Conservation (phyloP, 2,113 vertebrate genomes). For the Microtus montanus region DNA sequence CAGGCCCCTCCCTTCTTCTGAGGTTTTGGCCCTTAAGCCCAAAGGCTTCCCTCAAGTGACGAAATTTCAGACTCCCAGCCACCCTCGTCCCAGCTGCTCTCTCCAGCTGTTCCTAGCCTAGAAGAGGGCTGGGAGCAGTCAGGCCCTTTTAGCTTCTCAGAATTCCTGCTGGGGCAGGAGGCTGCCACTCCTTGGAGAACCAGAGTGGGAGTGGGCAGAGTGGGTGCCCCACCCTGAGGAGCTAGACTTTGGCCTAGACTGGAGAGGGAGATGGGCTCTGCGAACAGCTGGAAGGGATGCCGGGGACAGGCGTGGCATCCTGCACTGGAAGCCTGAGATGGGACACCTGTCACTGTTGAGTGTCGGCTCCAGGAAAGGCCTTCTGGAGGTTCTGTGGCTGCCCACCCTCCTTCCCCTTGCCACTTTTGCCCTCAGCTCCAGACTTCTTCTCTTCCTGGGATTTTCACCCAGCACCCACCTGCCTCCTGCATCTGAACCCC, state of each 20-base stretch:
- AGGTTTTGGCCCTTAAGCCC: constrained; percentile 16
- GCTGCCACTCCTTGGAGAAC: not conserved
- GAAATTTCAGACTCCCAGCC: constrained; percentile 1
- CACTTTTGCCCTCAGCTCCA: not conserved
- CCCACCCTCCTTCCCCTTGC: not conserved
- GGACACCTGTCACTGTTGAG: constrained; percentile 68
- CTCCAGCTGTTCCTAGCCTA: constrained; percentile 60
- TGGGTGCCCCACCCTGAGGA: not conserved
- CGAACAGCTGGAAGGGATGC: constrained; percentile 70
- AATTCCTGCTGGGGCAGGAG: constrained; percentile 56
- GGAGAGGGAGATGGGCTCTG: constrained; percentile 21
- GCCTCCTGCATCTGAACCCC: not conserved
- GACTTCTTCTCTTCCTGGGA: not conserved
- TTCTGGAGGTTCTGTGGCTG: not conserved
- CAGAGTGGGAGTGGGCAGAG: not conserved
- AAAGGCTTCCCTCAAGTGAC: constrained; percentile 48
- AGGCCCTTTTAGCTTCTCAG: constrained; percentile 59
- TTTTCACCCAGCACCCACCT: not conserved
- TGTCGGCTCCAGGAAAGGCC: not conserved
- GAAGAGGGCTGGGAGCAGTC: not conserved
- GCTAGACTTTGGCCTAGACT: constrained; percentile 27
- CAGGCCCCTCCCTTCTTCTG: not conserved
- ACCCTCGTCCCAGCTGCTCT: constrained; percentile 63
- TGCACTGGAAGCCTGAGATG: constrained; percentile 56
- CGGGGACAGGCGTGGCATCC: constrained; percentile 59